These are phyloP conservation scores for Tetragonula carbonaria DNA, from an alignment of 2,888 invertebrate genomes.

Conservation along the genomic window DNA sequence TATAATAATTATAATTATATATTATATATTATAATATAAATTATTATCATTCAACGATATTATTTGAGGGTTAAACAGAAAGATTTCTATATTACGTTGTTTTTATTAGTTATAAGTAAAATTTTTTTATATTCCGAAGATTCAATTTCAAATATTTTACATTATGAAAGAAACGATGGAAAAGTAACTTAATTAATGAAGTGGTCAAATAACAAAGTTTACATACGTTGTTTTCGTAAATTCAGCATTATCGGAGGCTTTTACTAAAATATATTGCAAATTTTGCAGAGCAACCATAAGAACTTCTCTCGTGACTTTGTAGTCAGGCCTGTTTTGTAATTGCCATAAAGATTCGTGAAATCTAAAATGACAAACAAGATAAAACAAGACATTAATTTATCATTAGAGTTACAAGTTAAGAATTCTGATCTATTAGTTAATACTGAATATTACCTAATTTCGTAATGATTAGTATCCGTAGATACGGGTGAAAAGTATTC, in stretches of 20 bases:
- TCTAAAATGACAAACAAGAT: conserved; percentile 72
- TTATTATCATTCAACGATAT: too few species aligned
- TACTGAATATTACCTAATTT: conserved; percentile 83
- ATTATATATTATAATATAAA: too few species aligned
- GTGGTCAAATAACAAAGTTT: background rate
- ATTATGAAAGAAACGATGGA: background rate
- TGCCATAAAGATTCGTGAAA: conserved; percentile 93
- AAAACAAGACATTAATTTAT: background rate
- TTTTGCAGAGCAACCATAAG: conserved; percentile 97
- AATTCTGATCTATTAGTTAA: background rate
- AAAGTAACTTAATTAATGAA: too few species aligned
- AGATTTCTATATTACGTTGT: too few species aligned
- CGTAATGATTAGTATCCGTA: conserved; percentile 82
- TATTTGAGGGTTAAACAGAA: too few species aligned
- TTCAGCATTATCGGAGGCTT: conserved; percentile 88
- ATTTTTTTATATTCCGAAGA: background rate
- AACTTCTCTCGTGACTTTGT: conserved; percentile 89
- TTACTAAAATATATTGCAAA: conserved; percentile 91
- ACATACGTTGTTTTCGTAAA: conserved; percentile 86
- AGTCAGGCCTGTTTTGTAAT: conserved; percentile 86
- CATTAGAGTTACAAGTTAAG: background rate
- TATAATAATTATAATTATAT: too few species aligned
- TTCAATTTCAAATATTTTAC: background rate
- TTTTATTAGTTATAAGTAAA: too few species aligned
- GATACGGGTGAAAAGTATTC: conserved; percentile 87